A percentile compares a stretch with the other conserved stretches of the same genome.
Conservation (phyloP, 2,888 invertebrate species). For the Cosmorhoe ocellata region DNA sequence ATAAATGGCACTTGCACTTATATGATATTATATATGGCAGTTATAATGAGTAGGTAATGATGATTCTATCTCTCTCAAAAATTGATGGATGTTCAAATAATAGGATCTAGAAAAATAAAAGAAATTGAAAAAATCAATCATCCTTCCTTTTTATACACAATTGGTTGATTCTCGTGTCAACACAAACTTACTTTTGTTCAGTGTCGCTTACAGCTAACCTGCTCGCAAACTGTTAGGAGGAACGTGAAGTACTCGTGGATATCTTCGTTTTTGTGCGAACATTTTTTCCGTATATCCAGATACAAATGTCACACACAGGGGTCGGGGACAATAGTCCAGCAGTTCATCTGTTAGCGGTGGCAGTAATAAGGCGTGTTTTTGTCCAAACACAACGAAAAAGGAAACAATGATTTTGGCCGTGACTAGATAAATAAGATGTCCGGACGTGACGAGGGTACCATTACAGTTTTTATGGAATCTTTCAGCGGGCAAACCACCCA, state of each 20-base stretch:
- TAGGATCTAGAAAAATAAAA: too few species aligned
- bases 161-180: too few species aligned
- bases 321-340: conserved; percentile 65
- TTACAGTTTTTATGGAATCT: conserved; percentile 77
- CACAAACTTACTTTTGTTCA: too few species aligned
- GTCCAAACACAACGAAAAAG: conserved; percentile 64
- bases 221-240: too few species aligned
- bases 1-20: too few species aligned
- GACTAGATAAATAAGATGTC: conserved; percentile 81
- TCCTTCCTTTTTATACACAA: too few species aligned
- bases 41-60: too few species aligned
- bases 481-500: conserved; percentile 57
- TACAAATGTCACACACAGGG: conserved; percentile 68
- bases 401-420: conserved; percentile 78
- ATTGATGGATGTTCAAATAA: too few species aligned
- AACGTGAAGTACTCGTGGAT: conserved; percentile 36
- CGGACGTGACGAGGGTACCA: conserved; percentile 76
- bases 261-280: conserved; percentile 39
- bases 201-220: too few species aligned
- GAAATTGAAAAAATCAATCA: too few species aligned
- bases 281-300: conserved; percentile 46
- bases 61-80: too few species aligned
- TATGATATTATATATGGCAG: too few species aligned
- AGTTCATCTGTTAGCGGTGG: conserved; percentile 69
- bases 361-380: conserved; percentile 75